Percentiles rank a stretch among this genome's conserved stretches.
Conservation (phyloP, 2,888 invertebrate genomes). For the Troilus luridus region DNA sequence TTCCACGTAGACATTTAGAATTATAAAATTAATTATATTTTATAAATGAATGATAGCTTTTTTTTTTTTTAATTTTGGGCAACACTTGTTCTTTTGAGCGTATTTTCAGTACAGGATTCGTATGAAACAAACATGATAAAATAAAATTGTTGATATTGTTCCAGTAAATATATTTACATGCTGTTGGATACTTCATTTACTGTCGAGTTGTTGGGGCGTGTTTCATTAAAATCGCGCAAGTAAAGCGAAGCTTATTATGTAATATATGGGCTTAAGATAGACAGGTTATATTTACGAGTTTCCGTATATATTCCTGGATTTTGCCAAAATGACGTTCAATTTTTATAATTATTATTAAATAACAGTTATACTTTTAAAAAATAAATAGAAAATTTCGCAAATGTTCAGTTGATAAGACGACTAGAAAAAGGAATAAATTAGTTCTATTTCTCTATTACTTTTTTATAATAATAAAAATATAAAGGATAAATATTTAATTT, state of each 20-base stretch:
- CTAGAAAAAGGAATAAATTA: not conserved
- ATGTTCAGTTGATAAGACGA: not conserved
- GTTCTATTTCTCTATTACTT: not conserved
- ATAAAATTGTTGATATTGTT: not conserved
- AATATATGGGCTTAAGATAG: not conserved
- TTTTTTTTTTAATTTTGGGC: too few species aligned
- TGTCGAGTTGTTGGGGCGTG: not conserved
- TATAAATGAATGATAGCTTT: too few species aligned
- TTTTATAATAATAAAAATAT: not conserved
- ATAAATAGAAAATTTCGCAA: not conserved
- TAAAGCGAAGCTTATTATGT: not conserved
- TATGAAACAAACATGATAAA: too few species aligned
- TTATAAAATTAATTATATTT: too few species aligned
- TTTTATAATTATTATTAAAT: not conserved
- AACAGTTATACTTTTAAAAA: not conserved
- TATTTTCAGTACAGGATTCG: too few species aligned
- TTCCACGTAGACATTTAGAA: not conserved
- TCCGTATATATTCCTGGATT: not conserved
- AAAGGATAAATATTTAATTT: not conserved
- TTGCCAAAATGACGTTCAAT: not conserved
- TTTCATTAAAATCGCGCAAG: not conserved
- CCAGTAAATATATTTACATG: not conserved
- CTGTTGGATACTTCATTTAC: not conserved
- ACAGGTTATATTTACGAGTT: not conserved
- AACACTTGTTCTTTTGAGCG: too few species aligned